phyloP scores from a whole-genome alignment of 1,140 invertebrate genomes.

The Drosophila equinoxialis region DNA sequence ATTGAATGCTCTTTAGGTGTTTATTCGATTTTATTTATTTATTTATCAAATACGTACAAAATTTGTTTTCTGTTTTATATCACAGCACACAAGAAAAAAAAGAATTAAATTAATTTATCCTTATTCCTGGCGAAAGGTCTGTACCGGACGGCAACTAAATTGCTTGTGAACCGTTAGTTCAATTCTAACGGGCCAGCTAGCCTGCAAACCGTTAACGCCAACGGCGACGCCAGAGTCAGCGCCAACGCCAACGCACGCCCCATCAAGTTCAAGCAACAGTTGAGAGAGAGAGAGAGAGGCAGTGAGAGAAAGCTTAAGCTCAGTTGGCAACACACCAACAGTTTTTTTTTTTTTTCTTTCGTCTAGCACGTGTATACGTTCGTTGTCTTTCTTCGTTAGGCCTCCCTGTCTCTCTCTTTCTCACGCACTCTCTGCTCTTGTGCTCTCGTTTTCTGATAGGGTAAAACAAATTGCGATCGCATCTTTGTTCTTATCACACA shows the following conservation, averaged over 20 bases:
- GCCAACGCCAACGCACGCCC: constrained; percentile 21
- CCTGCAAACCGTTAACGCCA: constrained; percentile 41
- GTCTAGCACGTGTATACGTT: constrained; percentile 42
- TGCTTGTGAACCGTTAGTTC: constrained; percentile 68
- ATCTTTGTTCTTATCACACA: constrained; percentile 13
- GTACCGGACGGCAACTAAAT: constrained; percentile 80
- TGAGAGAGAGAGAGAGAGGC: constrained; percentile 32
- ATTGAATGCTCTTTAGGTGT: constrained; percentile 6
- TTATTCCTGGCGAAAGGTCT: constrained; percentile 79
- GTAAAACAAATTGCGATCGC: constrained; percentile 14
- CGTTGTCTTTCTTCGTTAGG: constrained; percentile 43
- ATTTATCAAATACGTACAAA: constrained; percentile 68
- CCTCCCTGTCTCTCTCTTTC: not conserved
- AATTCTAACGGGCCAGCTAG: constrained; percentile 53
- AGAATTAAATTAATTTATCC: constrained; percentile 61
- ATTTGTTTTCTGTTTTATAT: constrained; percentile 77
- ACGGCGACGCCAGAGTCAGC: not conserved
- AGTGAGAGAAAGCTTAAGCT: constrained; percentile 21
- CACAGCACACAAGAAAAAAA: constrained; percentile 78
- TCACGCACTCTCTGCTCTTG: constrained; percentile 1
- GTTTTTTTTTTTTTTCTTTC: constrained; percentile 18
- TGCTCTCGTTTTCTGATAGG: constrained; percentile 8
- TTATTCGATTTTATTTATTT: constrained; percentile 33
- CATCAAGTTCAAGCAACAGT: constrained; percentile 68
- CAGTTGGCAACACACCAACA: constrained; percentile 42